Base-by-base conservation (phyloP, 2,888 invertebrate species). In the Calliscelio sp. region DNA sequence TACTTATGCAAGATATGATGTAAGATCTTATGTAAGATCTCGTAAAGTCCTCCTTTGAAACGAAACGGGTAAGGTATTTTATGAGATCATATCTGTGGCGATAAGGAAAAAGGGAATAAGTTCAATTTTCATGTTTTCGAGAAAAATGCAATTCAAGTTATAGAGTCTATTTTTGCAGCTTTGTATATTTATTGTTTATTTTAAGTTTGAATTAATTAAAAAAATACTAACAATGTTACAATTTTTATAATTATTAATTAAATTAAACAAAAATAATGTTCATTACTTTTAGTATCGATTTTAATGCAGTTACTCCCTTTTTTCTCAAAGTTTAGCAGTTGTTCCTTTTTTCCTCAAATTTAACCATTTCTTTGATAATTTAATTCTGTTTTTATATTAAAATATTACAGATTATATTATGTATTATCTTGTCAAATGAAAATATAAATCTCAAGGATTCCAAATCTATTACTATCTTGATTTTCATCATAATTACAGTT, bases 241-340 rank as follows among this genome's bases (percentile, higher is more conserved):
- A 46, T 22, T 24, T 51, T 51, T 51, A 24, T 11, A 24, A 22
- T 51, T 24, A 51, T 51, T 51, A 51, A 24, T 24, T 24, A 51
- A 51, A 51, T 51, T 22, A 51, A 46, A 46, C 18, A 46, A 46
- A 46, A 46, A 18, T 46, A 10, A 46, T 46, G 46, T 46, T 46
- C 46, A 46, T 46, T 46, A 46, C 46, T 16, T 46, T 41, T 41
- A 11, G 41, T 41, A 41, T 14, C 14, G 11, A 41, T 41, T 49
- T 49, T 49, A 49, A 49, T 41, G 49, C 49, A 49, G 49, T 49
- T 49, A 49, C 11, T 20, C 20, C 49, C 18, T 49, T 49, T 49
- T 49, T 49, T 6, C 20, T 49, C 16, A 20, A 20, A 49, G 20
- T 49, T 18, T 49, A 18, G 49, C 49, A 49, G 49, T 18, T 49